Evolutionary conservation across 2,888 invertebrate species (phyloP).

Genomic region (Steromphala cineraria): DNA sequence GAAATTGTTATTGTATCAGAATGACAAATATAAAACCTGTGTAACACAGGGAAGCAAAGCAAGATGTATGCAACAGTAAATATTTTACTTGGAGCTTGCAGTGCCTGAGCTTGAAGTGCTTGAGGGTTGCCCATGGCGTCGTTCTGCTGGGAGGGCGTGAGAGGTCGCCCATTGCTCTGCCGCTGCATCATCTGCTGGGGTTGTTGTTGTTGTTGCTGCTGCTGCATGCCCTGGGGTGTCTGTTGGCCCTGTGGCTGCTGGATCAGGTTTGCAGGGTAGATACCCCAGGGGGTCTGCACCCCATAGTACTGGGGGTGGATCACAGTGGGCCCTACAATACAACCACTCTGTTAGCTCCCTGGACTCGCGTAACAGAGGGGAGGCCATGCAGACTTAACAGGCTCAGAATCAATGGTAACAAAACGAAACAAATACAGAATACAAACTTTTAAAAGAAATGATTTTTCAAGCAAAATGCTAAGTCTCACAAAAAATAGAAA

Average conservation of each 20-base stretch:
- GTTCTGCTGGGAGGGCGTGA: conserved; percentile 72
- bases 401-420: background rate
- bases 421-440: background rate
- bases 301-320: conserved; percentile 92
- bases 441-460: conserved; percentile 1
- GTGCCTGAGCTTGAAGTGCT: conserved; percentile 52
- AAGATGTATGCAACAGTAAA: background rate
- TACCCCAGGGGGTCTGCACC: conserved; percentile 90
- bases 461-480: conserved; percentile 21
- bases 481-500: background rate
- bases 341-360: background rate
- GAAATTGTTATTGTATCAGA: too few species aligned
- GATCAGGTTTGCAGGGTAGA: conserved; percentile 84
- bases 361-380: background rate
- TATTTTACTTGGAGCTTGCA: conserved; percentile 63
- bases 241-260: conserved; percentile 64
- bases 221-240: conserved; percentile 56
- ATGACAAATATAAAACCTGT: background rate
- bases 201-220: conserved; percentile 76
- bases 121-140: conserved; percentile 76
- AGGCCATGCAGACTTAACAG: background rate
- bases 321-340: conserved; percentile 75
- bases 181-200: conserved; percentile 77
- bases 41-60: background rate
- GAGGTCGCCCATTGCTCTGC: conserved; percentile 65